phyloP scores from a whole-genome alignment of 2,888 invertebrate genomes.

The Napeogenes inachia region DNA sequence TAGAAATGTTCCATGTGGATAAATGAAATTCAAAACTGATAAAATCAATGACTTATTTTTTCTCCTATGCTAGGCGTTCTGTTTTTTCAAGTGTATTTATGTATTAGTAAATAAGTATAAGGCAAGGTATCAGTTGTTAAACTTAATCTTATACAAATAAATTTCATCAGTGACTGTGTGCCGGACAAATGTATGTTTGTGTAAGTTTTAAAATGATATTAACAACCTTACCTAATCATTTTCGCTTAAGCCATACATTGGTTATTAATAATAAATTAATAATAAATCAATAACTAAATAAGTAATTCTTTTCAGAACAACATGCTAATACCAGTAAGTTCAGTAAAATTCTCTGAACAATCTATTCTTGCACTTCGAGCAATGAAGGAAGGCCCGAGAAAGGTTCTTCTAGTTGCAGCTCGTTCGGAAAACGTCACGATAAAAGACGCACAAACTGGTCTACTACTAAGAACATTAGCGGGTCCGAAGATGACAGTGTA shows the following conservation, averaged over 20 bases:
- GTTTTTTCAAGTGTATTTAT: too few species aligned
- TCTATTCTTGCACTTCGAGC: slow-evolving; percentile 83
- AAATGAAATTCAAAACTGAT: too few species aligned
- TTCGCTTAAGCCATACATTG: not conserved
- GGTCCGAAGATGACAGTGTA: slow-evolving; percentile 81
- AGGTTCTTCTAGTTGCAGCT: slow-evolving; percentile 83
- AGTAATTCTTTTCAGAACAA: slow-evolving; percentile 66
- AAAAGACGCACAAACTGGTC: slow-evolving; percentile 83
- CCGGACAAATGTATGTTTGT: too few species aligned
- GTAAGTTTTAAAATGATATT: too few species aligned
- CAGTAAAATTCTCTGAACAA: slow-evolving; percentile 79
- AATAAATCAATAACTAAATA: not conserved
- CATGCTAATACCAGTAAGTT: slow-evolving; percentile 71
- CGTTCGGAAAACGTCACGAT: slow-evolving; percentile 83
- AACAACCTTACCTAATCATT: too few species aligned
- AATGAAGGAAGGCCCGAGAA: slow-evolving; percentile 84
- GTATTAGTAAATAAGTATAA: too few species aligned
- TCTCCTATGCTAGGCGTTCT: too few species aligned
- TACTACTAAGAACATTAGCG: slow-evolving; percentile 80
- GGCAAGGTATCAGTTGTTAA: too few species aligned
- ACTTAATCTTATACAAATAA: too few species aligned
- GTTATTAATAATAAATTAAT: not conserved
- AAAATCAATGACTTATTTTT: too few species aligned
- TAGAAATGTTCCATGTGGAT: too few species aligned
- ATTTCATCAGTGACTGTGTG: too few species aligned